Base-by-base conservation (phyloP, 1,140 invertebrate species). In the Aphidius gifuensis region DNA sequence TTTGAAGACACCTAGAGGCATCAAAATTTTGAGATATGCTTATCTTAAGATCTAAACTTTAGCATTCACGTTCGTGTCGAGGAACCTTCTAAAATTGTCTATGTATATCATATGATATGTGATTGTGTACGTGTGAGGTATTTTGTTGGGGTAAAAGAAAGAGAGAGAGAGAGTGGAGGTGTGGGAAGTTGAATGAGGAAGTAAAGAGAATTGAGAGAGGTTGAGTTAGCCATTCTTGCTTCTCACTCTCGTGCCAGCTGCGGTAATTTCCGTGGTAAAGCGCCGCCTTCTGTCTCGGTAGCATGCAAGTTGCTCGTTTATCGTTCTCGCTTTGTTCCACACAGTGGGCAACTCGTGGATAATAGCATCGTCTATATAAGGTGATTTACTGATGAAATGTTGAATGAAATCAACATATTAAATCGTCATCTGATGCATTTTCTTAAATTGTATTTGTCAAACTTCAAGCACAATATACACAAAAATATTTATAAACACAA, bases 181-280 rank as follows among this genome's bases (percentile, higher is more conserved):
- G 50, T 51, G 40, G 45, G 45, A 38, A 23, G 9, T 11, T 45
- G 11, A 9, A 9, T 6, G 9, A 48, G 38, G 45, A 43, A 58
- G 57, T 50, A 43, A 50, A 59, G 58, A 44, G 4, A 32, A 32
- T 32, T 32, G 23, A 48, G 58, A 59, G 50, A 39, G 9, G 38
- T 38, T 50, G 23, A 32, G 23, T 32, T 32, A 32, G 16, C 50
- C 46, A 8, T 40, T 50, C 9, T 51, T 39, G 47, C 55, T 62
- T 57, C 65, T 58, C 57, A 47, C 48, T 58, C 23, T 54, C 46
- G 23, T 32, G 4, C 64, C 59, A 39, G 64, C 48, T 60, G 64
- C 56, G 45, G 61, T 67, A 72, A 72, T 72, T 69, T 69, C 68
- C 69, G 68, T 68, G 64, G 66, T 57, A 61, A 61, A 66, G 48